Evolutionary conservation across 2,797 vertebrate genomes (phyloP), one percentile per base, ranked within the genome.

Genomic region (Nannoperca obscura): DNA sequence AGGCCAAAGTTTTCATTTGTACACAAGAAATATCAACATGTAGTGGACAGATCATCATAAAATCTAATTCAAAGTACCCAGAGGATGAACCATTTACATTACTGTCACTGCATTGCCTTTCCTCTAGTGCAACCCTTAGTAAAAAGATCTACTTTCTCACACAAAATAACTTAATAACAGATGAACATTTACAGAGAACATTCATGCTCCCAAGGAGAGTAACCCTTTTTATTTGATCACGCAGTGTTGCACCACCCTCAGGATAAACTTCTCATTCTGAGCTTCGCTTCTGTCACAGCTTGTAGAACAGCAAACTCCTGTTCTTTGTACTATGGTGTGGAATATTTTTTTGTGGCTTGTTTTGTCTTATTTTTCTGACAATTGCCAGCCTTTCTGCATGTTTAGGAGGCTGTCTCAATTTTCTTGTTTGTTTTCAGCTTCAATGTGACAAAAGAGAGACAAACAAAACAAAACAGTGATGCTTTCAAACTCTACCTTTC

Each of bases 391-490:
- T 57, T 64, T 78, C 30, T 54, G 14, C 42, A 70, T 73, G 71
- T 74, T 46, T 12, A 24, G 34, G 6, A 53, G 10, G 5, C 38
- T 50, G 10, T 22, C 7, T 27, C 2, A 1, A 38, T 68, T 66
- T 30, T 34, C 22, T 65, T 68, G 46, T 66, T 77, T 69, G 49
- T 59, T 75, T 74, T 82, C 58, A 86, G 49, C 42, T 65, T 82
- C 67, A 70, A 81, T 64, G 67, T 83, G 46, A 81, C 24, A 61
- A 74, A 67, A 49, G 15, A n/a, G 38, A 71, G 24, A 65, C 11
- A 50, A 55, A 67, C 22, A 58, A 32, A 59, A 72, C 12, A 62
- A 69, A 73, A 62, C 8, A 5, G 20, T 14, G 34, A 70, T 19
- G 34, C 32, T 81, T 78, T 85, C 24, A 71, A 60, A 71, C 20